These are phyloP conservation scores for Dicaeum eximium DNA, from an alignment of 2,113 vertebrate genomes.

Conservation along the genomic window DNA sequence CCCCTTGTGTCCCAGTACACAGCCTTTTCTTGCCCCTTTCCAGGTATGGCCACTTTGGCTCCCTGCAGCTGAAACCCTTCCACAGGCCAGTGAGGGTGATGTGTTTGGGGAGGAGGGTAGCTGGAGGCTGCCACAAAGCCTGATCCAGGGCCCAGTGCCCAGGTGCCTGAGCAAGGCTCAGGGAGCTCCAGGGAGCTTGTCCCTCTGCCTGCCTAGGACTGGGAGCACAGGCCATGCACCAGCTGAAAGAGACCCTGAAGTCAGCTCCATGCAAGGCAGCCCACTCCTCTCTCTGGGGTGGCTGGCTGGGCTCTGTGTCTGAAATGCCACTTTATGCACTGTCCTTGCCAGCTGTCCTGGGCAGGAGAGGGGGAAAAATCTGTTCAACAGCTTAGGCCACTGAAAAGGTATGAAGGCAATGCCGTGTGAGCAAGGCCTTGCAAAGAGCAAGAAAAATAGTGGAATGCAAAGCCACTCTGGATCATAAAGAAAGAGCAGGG, in stretches of 20 bases:
- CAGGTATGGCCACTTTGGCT: not conserved
- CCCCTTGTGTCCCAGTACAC: fast-evolving
- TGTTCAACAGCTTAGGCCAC: not conserved
- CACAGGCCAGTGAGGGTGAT: not conserved
- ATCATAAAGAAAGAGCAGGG: not conserved
- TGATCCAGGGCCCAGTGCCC: not conserved
- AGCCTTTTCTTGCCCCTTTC: not conserved
- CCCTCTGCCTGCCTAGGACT: not conserved
- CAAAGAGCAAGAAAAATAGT: not conserved
- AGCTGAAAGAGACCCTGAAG: not conserved
- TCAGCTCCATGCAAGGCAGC: not conserved
- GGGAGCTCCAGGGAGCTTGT: not conserved
- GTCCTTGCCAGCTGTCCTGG: not conserved
- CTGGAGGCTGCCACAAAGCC: not conserved
- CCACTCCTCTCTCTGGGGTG: fast-evolving
- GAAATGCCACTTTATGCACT: not conserved
- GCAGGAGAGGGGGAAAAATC: not conserved
- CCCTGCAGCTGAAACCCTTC: not conserved
- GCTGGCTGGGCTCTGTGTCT: not conserved
- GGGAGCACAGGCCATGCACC: not conserved
- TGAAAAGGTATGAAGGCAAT: not conserved
- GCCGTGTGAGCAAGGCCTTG: fast-evolving
- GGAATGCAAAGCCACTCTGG: not conserved
- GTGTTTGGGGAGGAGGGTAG: fast-evolving
- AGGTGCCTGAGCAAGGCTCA: not conserved